Evolutionary conservation across 2,888 invertebrate genomes (phyloP), one percentile per base, ranked within the genome.

Genomic region (Aphrophora alni): DNA sequence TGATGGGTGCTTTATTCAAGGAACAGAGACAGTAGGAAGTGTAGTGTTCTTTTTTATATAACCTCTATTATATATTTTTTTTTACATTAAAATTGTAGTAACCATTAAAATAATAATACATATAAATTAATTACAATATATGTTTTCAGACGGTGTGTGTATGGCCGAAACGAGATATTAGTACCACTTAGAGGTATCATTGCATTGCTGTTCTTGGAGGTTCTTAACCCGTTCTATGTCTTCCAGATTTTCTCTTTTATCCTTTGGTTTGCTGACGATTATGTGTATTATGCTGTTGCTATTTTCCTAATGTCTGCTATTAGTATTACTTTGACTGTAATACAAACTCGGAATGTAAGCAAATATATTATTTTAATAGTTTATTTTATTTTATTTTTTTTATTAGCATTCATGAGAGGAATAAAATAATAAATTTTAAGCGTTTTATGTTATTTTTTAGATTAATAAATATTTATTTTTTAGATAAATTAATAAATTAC

Each of bases 161-260:
- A 95, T 87, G 97, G 97, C 0, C 88, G 92, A 27, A 97, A 97
- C 88, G 93, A 94, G 88, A 97, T 97, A 85, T 91, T 92, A 76
- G 94, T 97, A 51, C 95, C 95, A 4, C 93, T 96, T 75, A 93
- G 93, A 86, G 91, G 93, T 75, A 90, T 95, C 71, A 87, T 92
- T 81, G 93, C 93, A 0, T 89, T 97, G 17, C 89, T 97, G 0
- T 92, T 95, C 59, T 89, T 96, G 83, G 97, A 97, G 88, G 94
- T 95, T 44, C 92, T 98, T 85, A 97, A 97, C 88, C 98, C 98
- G 3, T 98, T 98, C 90, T 98, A 98, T 89, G 94, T 98, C 86
- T 98, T 98, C 90, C 98, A 98, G 92, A 88, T 97, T 84, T 96
- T 97, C 89, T 97, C 97, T 73, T 95, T 96, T 83, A 91, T 92